A percentile compares a stretch with the other conserved stretches of the same genome.
Conservation (phyloP, 2,888 invertebrate species). For the Plebejus melissa region DNA sequence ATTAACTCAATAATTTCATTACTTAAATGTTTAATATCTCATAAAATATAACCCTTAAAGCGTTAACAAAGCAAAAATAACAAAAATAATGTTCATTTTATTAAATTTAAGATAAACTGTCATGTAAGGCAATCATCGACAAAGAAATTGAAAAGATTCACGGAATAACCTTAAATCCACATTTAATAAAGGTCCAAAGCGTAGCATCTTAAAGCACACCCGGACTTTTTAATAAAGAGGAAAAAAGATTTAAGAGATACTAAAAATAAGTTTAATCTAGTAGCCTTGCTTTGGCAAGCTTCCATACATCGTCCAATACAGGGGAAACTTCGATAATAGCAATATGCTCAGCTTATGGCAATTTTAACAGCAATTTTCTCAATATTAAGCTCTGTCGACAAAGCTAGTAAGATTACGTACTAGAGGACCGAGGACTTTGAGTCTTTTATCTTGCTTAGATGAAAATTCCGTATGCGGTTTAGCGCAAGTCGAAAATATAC, state of each 20-base stretch:
- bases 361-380: constrained; percentile 12
- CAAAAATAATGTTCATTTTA: too few relatives aligned
- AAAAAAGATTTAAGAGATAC: constrained; percentile 21
- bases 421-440: neutral
- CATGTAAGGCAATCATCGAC: neutral
- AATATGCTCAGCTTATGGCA: constrained; percentile 25
- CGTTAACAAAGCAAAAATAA: too few relatives aligned
- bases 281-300: constrained; percentile 36
- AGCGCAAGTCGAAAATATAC: neutral
- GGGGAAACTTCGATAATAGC: constrained; percentile 9
- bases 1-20: neutral
- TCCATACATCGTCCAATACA: constrained; percentile 36
- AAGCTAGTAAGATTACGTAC: constrained; percentile 1
- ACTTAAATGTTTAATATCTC: neutral
- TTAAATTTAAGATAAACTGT: neutral
- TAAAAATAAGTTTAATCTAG: constrained; percentile 27
- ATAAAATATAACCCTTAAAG: neutral
- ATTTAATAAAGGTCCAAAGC: constrained; percentile 9
- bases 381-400: constrained; percentile 12
- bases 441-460: neutral
- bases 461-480: neutral
- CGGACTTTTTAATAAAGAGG: constrained; percentile 25
- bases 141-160: neutral
- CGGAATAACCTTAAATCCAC: neutral
- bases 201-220: neutral